Evolutionary conservation across 2,888 invertebrate species (phyloP), one percentile per base, ranked within the genome.

Genomic region (Aleiodes leptofemur): DNA sequence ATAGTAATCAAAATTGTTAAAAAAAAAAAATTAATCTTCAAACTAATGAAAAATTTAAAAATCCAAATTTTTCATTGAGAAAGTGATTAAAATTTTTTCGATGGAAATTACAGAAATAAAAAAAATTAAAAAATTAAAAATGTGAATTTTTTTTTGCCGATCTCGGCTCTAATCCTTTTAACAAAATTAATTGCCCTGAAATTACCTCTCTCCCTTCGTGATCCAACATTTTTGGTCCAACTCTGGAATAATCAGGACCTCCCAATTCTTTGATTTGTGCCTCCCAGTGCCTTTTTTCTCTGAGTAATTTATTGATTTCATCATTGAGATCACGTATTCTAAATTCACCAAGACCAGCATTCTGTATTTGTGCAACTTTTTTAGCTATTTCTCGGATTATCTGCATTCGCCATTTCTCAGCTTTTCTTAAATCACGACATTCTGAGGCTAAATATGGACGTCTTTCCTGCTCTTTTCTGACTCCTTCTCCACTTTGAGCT

Each of bases 291-390:
- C 97, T 93, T 87, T 98, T 98, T 87, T 99, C 98, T 64, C 98
- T 92, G 76, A 99, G 92, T 79, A 99, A 89, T 90, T 99, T 99
- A 90, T 99, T 99, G 82, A 99, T 99, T 90, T 99, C 99, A 90
- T 99, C 99, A 89, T 99, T 99, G 29, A 99, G 91, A 88, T 99
- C 99, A 14, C 99, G 93, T 79, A 99, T 96, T 31, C 98, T 94
- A 89, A 98, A 99, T 90, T 99, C 99, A 3, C 99, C 99, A n/a
- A 99, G 92, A 75, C 99, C 99, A 80, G 99, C 97, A 90, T 99
- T 99, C 89, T 99, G 99, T 88, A 99, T 99, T 90, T 98, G 98
- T 1, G 99, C 96, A 0, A 99, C 99, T 91, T 99, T 99, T 87
- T 98, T 96, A 0, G 99, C 97, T 56, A 99, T 96, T 90, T 99